Conservation (phyloP, 2,113 vertebrate genomes). For the Ciconia maguari region DNA sequence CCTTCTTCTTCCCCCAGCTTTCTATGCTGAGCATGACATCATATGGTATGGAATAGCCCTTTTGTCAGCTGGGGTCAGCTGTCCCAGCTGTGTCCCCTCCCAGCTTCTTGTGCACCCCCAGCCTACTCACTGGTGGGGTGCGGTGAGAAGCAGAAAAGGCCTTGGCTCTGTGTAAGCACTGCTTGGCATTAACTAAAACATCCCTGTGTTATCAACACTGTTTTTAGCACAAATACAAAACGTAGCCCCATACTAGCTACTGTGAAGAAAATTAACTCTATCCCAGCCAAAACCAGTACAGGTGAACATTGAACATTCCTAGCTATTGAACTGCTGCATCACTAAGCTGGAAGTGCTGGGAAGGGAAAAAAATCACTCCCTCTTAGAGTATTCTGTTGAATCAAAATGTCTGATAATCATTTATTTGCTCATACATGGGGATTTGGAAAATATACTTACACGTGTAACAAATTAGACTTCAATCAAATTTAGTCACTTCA, state of each 20-base stretch:
- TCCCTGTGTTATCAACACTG: background rate
- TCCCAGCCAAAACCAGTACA: background rate
- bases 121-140: rapidly evolving
- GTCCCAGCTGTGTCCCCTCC: background rate
- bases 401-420: background rate
- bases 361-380: background rate
- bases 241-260: background rate
- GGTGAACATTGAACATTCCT: background rate
- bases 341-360: background rate
- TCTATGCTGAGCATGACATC: background rate
- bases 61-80: background rate
- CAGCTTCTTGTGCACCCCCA: background rate
- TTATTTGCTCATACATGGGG: background rate
- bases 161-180: background rate
- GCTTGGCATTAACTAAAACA: background rate
- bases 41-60: background rate
- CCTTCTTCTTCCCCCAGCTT: background rate
- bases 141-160: background rate
- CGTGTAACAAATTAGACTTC: background rate
- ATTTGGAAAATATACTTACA: background rate
- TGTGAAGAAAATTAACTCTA: background rate
- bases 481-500: background rate
- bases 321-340: background rate
- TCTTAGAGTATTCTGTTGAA: background rate
- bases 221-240: background rate